phyloP scores from a whole-genome alignment of 1,140 invertebrate genomes.

The Wasmannia auropunctata region DNA sequence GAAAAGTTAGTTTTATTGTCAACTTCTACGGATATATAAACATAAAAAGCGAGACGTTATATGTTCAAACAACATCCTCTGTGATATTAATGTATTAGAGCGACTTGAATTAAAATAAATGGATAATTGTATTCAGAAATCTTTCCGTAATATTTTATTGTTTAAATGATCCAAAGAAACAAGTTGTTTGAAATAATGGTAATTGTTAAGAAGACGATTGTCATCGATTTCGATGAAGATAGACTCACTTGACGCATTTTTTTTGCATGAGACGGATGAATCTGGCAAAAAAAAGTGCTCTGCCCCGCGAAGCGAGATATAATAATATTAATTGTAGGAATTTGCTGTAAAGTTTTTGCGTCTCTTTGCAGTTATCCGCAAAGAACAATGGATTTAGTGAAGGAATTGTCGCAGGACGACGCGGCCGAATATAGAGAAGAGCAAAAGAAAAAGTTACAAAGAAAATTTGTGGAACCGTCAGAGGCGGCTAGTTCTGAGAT shows the following conservation, averaged over 20 bases:
- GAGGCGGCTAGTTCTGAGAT: slow-evolving; percentile 91
- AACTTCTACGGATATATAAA: neutral
- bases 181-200: slow-evolving; percentile 47
- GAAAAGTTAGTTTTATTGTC: neutral
- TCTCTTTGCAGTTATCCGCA: slow-evolving; percentile 90
- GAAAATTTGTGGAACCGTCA: slow-evolving; percentile 92
- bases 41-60: neutral
- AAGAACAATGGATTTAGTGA: slow-evolving; percentile 91
- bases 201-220: too few species aligned
- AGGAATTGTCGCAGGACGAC: slow-evolving; percentile 90
- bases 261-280: too few species aligned
- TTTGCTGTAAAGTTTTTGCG: too few species aligned
- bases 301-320: too few species aligned
- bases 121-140: neutral
- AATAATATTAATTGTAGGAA: too few species aligned
- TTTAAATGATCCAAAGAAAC: slow-evolving; percentile 45
- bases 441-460: slow-evolving; percentile 89
- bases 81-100: slow-evolving; percentile 8
- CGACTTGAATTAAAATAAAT: slow-evolving; percentile 17
- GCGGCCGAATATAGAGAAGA: slow-evolving; percentile 89
- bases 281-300: too few species aligned
- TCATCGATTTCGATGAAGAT: too few species aligned
- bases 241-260: too few species aligned
- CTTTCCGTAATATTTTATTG: slow-evolving; percentile 53
- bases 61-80: neutral